phyloP scores from a whole-genome alignment of 1,140 invertebrate genomes.

The Euwallacea fornicatus region DNA sequence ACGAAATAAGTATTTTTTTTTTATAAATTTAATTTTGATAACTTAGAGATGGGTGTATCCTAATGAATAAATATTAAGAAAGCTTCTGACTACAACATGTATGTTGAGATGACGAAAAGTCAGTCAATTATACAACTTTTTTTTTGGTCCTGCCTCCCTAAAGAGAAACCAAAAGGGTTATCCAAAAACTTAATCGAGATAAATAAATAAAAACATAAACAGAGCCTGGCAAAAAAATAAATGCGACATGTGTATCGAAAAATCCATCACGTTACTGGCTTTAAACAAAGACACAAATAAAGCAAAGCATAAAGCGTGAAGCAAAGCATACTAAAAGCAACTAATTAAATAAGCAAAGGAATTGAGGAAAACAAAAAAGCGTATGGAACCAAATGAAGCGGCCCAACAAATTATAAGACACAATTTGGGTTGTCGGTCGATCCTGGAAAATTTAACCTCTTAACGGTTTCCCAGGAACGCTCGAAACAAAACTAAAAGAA shows the following conservation, averaged over 20 bases:
- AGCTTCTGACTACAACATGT: no score
- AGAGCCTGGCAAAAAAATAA: constrained; percentile 23
- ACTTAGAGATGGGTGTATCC: constrained; percentile 3
- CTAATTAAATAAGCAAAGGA: constrained; percentile 30
- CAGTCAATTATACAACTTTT: no score
- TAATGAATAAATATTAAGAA: no score
- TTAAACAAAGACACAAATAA: constrained; percentile 23
- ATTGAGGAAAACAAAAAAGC: constrained; percentile 27
- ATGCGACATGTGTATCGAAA: constrained; percentile 17
- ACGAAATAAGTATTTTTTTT: background rate
- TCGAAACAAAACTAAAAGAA: background rate
- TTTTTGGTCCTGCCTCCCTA: no score
- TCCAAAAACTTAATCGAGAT: constrained; percentile 20
- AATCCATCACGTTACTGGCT: constrained; percentile 8
- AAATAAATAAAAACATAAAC: constrained; percentile 15
- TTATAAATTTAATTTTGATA: background rate
- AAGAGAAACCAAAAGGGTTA: constrained; percentile 18
- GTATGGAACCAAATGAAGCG: constrained; percentile 21
- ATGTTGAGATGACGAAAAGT: no score
- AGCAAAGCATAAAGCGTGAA: constrained; percentile 33
- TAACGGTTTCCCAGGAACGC: background rate
- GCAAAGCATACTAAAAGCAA: constrained; percentile 36
- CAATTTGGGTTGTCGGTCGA: background rate
- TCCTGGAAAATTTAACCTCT: constrained; percentile 30
- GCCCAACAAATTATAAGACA: constrained; percentile 31